A percentile compares a stretch with the other conserved stretches of the same genome.
These are phyloP conservation scores for Sympetrum striolatum DNA, from an alignment of 2,888 invertebrate species.

Conservation along the genomic window DNA sequence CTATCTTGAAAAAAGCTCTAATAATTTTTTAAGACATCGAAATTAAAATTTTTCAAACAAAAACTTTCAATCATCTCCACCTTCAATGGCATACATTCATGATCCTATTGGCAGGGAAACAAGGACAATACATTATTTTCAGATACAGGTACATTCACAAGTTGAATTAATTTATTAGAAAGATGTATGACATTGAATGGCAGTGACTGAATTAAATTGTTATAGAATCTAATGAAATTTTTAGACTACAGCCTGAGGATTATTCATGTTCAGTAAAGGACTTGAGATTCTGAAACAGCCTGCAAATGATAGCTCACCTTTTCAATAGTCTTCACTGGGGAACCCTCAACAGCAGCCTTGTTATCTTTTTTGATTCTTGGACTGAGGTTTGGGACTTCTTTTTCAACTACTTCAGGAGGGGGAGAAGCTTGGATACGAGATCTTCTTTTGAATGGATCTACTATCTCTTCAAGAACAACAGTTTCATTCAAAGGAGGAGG, in stretches of 20 bases:
- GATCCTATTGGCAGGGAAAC: too few species aligned
- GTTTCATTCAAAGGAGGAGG: background rate
- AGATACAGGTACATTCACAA: too few species aligned
- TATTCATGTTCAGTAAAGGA: background rate
- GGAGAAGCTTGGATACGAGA: background rate
- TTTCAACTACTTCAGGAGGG: background rate
- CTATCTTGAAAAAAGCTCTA: too few species aligned
- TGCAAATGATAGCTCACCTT: background rate
- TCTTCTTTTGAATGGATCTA: constrained; percentile 21
- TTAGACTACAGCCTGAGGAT: background rate
- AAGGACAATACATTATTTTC: too few species aligned
- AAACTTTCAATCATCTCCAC: too few species aligned
- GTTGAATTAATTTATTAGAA: too few species aligned
- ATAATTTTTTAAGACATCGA: too few species aligned
- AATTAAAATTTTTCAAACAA: too few species aligned
- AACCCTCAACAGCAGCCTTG: background rate
- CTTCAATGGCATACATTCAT: too few species aligned
- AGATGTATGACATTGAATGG: too few species aligned
- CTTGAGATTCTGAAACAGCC: background rate
- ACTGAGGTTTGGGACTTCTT: background rate
- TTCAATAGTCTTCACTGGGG: background rate
- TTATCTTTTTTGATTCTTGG: background rate
- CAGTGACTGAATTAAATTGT: too few species aligned
- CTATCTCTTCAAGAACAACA: background rate
- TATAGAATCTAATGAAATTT: background rate